Base-by-base conservation (phyloP, 2,888 invertebrate species). In the Cheilosia grossa region DNA sequence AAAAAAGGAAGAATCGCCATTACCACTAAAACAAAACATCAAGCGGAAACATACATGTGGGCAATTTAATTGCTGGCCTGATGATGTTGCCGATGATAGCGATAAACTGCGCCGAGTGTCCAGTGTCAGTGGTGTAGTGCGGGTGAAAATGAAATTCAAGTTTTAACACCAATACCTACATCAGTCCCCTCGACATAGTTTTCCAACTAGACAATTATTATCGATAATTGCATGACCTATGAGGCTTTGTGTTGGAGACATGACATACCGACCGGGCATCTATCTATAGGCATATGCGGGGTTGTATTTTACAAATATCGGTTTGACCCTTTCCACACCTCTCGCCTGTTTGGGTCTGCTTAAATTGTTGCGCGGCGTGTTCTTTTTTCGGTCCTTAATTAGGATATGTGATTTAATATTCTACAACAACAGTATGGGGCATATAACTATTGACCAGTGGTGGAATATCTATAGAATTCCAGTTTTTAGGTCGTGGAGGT, bases 271-370 rank as follows among this genome's bases (percentile, higher is more conserved):
- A 54, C 61, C 51, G 24, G 49, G 37, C 44, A n/a, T 66, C 59
- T 72, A 37, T 53, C 58, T 47, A 19, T 56, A 59, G 53, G 53
- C n/a, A 51, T 44, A 6, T 72, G 42, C 49, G 37, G 6, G 21
- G 24, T 37, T 69, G 58, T 42, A 47, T 40, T 59, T 24, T 61
- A 53, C 73, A 33, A 51, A 69, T 47, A 73, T 69, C 63, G 27
- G 49, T 70, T 75, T 85, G 83, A 85, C 80, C 83, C 80, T 85
- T 85, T 85, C 83, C 64, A 75, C 83, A 80, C 83, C 80, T 79
- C 74, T 69, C 63, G 66, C 61, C 63, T 74, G 63, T 61, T 44
- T 72, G 24, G 27, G 64, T 44, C 27, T 69, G 58, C 69, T 75
- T 75, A 85, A 85, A 80, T 85, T 70, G 74, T 80, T 85, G 83